phyloP scores from a whole-genome alignment of 37 sponge, comb jelly and placozoan genomes.

The Chondrosia reniformis region DNA sequence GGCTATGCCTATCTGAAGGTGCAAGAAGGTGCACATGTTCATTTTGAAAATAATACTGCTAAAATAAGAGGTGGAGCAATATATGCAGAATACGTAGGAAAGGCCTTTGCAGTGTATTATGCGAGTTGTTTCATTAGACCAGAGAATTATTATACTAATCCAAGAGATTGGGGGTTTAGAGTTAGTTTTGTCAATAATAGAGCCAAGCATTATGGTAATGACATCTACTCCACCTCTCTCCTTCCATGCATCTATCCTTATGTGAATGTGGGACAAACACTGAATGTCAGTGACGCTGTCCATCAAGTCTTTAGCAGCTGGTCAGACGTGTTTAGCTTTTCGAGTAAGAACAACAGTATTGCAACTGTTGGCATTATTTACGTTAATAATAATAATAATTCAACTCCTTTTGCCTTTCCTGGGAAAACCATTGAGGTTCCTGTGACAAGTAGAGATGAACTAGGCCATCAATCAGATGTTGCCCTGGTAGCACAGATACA shows the following conservation, averaged over 20 bases:
- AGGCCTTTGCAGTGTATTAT: constrained; percentile 7
- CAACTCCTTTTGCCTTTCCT: not conserved
- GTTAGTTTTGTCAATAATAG: constrained; percentile 33
- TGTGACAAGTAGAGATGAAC: not conserved
- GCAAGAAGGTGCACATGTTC: not conserved
- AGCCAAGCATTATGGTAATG: constrained; percentile 13
- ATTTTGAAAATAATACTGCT: constrained; percentile 32
- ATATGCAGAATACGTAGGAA: constrained; percentile 36
- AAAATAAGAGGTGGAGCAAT: constrained; percentile 45
- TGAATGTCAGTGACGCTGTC: not conserved
- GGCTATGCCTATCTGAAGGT: constrained; percentile 35
- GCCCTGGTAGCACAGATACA: not conserved
- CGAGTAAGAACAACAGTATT: constrained; percentile 18
- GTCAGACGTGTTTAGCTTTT: not conserved
- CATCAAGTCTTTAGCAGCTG: constrained; percentile 5
- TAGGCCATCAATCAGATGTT: not conserved
- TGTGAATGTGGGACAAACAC: not conserved
- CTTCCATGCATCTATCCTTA: constrained; percentile 31
- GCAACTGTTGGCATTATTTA: constrained; percentile 22
- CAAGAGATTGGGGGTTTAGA: constrained; percentile 28
- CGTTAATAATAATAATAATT: not conserved
- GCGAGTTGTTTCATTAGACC: constrained; percentile 52
- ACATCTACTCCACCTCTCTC: constrained; percentile 44
- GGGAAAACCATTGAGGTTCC: constrained; percentile 7
- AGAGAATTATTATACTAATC: constrained; percentile 3